Evolutionary conservation across 2,797 vertebrate genomes (phyloP), one percentile per base, ranked within the genome.

Genomic region (Sardinella longiceps): DNA sequence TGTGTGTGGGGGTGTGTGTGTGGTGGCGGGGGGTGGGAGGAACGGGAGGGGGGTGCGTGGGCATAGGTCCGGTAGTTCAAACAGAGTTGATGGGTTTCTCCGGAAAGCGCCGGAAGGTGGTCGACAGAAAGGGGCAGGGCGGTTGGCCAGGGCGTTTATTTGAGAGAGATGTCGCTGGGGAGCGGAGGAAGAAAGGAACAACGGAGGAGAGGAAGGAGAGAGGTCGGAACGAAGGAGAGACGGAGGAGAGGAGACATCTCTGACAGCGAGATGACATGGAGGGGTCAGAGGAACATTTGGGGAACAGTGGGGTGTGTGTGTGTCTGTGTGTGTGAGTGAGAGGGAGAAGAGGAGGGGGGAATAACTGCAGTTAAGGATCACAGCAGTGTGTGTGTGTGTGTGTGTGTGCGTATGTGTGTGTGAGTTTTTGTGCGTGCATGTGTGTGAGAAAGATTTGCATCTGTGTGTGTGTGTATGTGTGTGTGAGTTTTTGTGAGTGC

Each of bases 31-130:
- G 10, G 10, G 7, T 7, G 46, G 43, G 43, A 4, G 43, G 43
- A 43, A n/a, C n/a, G n/a, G n/a, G n/a, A n/a, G n/a, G 46, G 48
- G 50, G 28, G 11, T 53, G 48, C 39, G 15, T 63, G 80, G 37
- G 46, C 37, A 33, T 43, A 33, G 60, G 50, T 51, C 33, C 51
- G n/a, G 33, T 46, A 50, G 86, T 85, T 88, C 33, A 83, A 80
- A 56, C 53, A 60, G 37, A 85, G 66, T 56, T 39, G 58, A 84
- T 81, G 20, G 70, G 81, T 63, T 82, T 84, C 83, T 51, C 80
- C 60, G 48, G 46, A 50, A 84, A 84, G 51, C 33, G 25, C 80
- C 60, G 82, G 43, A 82, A 80, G 11, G 46, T 80, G 50, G 53
- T n/a, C 80, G 51, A 80, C 18, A 85, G 48, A 60, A 28, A 77